Percentiles rank a stretch among this genome's conserved stretches.
phyloP scores from a whole-genome alignment of 2,113 vertebrate species.

The Myotis yumanensis region DNA sequence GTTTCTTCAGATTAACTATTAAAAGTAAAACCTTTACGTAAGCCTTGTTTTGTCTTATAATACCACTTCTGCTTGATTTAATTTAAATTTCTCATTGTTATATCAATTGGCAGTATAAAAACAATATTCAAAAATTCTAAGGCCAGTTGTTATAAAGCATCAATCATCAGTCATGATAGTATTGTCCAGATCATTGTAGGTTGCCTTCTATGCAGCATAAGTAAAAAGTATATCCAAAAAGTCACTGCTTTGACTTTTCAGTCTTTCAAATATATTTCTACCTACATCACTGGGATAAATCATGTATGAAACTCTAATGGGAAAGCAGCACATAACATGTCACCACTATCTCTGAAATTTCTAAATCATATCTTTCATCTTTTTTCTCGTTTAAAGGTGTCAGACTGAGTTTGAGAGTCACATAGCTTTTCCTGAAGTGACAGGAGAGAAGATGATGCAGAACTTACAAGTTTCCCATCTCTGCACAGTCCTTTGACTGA shows the following conservation, averaged over 20 bases:
- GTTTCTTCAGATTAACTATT: constrained; percentile 63
- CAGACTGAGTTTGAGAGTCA: not conserved
- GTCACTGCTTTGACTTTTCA: not conserved
- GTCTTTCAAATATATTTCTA: constrained; percentile 32
- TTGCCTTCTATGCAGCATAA: not conserved
- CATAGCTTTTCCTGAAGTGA: not conserved
- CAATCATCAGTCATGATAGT: not conserved
- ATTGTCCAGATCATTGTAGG: constrained; percentile 7
- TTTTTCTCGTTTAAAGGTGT: constrained; percentile 26
- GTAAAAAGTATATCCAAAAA: not conserved
- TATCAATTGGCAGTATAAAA: constrained; percentile 21
- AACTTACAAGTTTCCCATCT: constrained; percentile 12
- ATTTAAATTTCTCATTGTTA: constrained; percentile 52
- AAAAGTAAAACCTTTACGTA: constrained; percentile 60
- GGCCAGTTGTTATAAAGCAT: not conserved
- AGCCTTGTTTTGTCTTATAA: constrained; percentile 52
- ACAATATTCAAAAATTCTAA: constrained; percentile 42
- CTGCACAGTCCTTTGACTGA: constrained; percentile 27
- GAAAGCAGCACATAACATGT: not conserved
- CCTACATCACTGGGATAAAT: not conserved
- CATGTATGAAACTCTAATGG: constrained; percentile 20
- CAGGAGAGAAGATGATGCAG: not conserved
- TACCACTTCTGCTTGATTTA: constrained; percentile 37
- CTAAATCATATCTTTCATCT: constrained; percentile 17
- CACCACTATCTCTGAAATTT: constrained; percentile 7